Conservation (phyloP, 2,113 vertebrate species). For the Tor tambroides region DNA sequence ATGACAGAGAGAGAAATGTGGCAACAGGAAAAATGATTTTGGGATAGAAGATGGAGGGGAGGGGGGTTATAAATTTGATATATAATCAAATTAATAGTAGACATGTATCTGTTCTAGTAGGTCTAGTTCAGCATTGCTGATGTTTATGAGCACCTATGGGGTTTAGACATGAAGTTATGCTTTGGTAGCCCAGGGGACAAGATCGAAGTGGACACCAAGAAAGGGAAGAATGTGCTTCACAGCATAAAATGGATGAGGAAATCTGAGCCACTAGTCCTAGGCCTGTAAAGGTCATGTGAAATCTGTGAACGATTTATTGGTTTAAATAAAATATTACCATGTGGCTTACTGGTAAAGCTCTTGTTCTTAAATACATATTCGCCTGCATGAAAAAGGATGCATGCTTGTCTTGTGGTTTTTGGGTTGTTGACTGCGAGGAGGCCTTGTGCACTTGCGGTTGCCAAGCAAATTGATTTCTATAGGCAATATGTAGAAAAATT, state of each 20-base stretch:
- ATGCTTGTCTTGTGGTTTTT: neutral
- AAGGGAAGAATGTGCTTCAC: neutral
- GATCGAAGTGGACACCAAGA: conserved; percentile 22
- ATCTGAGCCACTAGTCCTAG: conserved; percentile 4
- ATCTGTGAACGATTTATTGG: conserved; percentile 52
- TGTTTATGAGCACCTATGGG: neutral
- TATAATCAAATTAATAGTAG: neutral
- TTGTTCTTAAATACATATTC: neutral
- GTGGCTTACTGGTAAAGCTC: conserved; percentile 2
- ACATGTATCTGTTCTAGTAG: neutral
- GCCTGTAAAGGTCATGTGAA: conserved; percentile 36
- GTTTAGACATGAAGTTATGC: conserved; percentile 39
- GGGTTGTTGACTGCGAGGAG: neutral
- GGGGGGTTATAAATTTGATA: neutral
- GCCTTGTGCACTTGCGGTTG: neutral
- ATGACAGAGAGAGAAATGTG: conserved; percentile 27
- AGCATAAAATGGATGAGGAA: neutral
- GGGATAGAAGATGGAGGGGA: neutral
- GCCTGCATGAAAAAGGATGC: neutral
- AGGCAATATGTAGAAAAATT: neutral
- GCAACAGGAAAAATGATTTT: neutral
- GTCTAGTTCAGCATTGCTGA: neutral
- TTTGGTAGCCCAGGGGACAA: conserved; percentile 29
- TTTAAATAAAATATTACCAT: neutral
- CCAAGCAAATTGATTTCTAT: neutral